Percentiles rank a stretch among this genome's conserved stretches.
phyloP scores from a whole-genome alignment of 64 coral and sea anemone genomes.

The Stichodactyla helianthus region DNA sequence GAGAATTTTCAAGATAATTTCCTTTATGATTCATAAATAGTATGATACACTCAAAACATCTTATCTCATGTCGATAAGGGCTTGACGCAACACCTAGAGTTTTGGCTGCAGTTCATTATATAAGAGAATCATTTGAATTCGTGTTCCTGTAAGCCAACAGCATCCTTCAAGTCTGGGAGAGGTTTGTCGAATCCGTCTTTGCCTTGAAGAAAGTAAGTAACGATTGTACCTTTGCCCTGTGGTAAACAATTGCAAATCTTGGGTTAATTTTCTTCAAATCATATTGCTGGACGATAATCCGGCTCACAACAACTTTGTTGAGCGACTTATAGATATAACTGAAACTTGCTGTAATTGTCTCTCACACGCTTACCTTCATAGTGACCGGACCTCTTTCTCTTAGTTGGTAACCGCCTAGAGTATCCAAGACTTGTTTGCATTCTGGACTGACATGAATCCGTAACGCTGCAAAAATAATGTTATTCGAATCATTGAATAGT shows the following conservation, averaged over 20 bases:
- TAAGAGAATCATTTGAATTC: constrained; percentile 37
- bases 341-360: not conserved
- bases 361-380: constrained; percentile 43
- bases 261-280: no score
- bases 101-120: not conserved
- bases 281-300: no score
- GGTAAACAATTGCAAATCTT: not conserved
- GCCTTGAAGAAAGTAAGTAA: constrained; percentile 44
- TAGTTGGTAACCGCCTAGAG: constrained; percentile 58
- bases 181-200: constrained; percentile 59
- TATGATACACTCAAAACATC: no score
- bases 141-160: constrained; percentile 26
- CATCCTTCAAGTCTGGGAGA: constrained; percentile 34
- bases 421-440: constrained; percentile 56
- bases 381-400: constrained; percentile 68
- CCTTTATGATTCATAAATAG: no score
- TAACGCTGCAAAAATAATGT: constrained; percentile 41
- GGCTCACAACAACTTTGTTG: no score
- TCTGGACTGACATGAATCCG: constrained; percentile 79
- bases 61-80: no score
- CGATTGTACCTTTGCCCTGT: constrained; percentile 62
- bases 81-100: no score
- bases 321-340: not conserved
- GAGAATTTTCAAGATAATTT: no score
- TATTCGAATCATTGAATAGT: not conserved